These are phyloP conservation scores for Taurulus bubalis DNA, from an alignment of 2,113 vertebrate species.

Conservation along the genomic window DNA sequence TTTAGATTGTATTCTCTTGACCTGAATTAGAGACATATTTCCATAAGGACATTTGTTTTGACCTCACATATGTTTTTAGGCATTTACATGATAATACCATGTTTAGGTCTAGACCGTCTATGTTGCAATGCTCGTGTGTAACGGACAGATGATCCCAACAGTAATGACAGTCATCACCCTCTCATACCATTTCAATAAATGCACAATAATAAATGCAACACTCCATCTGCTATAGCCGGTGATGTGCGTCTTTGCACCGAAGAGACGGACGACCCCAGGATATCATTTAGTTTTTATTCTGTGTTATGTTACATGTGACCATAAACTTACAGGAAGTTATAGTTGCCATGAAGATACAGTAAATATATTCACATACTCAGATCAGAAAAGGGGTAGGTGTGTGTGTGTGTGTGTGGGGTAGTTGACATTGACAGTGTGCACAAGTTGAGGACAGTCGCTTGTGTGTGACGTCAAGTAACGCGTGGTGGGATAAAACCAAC, in stretches of 20 bases:
- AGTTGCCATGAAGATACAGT: constrained; percentile 75
- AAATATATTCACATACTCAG: constrained; percentile 63
- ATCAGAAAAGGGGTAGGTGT: constrained; percentile 32
- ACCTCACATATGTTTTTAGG: not conserved
- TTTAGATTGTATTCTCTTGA: not conserved
- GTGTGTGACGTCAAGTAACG: constrained; percentile 30
- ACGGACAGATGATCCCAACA: too few relatives aligned
- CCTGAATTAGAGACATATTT: not conserved
- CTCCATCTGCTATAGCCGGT: not conserved
- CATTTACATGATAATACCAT: not conserved
- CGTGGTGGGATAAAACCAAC: constrained; percentile 23
- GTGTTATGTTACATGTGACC: constrained; percentile 77
- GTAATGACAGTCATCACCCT: not conserved
- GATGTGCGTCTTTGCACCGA: constrained; percentile 2
- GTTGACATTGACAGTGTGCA: constrained; percentile 45
- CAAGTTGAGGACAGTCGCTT: constrained; percentile 41
- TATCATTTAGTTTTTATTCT: constrained; percentile 77
- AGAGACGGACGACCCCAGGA: constrained; percentile 16
- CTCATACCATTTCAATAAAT: not conserved
- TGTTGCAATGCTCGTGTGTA: not conserved
- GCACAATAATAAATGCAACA: not conserved
- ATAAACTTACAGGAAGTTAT: constrained; percentile 75
- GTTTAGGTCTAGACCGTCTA: not conserved
- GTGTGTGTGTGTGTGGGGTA: constrained; percentile 1
- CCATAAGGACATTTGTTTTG: not conserved